Conservation (phyloP, 2,888 invertebrate genomes). For the Tuta absoluta region DNA sequence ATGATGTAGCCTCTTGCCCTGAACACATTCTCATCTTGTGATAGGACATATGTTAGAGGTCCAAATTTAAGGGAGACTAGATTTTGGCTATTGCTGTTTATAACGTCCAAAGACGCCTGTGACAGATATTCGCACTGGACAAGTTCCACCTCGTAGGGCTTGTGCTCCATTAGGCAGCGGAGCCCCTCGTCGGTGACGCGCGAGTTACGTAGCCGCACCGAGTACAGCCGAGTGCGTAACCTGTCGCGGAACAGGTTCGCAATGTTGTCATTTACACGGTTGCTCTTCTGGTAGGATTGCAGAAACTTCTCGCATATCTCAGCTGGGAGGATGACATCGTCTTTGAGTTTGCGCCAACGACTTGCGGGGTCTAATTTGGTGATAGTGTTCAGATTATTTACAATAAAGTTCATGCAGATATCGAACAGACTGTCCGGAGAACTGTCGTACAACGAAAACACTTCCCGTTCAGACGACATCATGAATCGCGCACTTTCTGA, state of each 20-base stretch:
- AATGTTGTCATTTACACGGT: constrained; percentile 84
- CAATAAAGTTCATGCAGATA: constrained; percentile 83
- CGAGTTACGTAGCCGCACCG: constrained; percentile 86
- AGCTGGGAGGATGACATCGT: constrained; percentile 84
- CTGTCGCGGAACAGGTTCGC: constrained; percentile 86
- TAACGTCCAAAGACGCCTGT: constrained; percentile 82
- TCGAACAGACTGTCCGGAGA: constrained; percentile 83
- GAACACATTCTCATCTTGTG: constrained; percentile 69
- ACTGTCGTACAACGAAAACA: constrained; percentile 57
- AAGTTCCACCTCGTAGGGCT: constrained; percentile 87
- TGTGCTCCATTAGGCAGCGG: constrained; percentile 86
- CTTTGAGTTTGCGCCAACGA: constrained; percentile 76
- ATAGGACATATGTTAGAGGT: constrained; percentile 83
- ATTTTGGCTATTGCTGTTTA: constrained; percentile 86
- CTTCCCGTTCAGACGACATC: constrained; percentile 51
- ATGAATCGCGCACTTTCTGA: constrained; percentile 40
- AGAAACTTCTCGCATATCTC: constrained; percentile 88
- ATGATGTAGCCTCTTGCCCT: constrained; percentile 78
- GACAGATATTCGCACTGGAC: constrained; percentile 87
- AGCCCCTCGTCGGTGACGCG: constrained; percentile 87
- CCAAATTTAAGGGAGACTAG: constrained; percentile 87
- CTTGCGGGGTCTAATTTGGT: constrained; percentile 71
- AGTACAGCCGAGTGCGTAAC: constrained; percentile 84
- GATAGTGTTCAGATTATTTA: constrained; percentile 83
- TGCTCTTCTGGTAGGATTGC: constrained; percentile 77